phyloP scores from a whole-genome alignment of 64 coral and sea anemone genomes.

The Pocillopora damicornis region DNA sequence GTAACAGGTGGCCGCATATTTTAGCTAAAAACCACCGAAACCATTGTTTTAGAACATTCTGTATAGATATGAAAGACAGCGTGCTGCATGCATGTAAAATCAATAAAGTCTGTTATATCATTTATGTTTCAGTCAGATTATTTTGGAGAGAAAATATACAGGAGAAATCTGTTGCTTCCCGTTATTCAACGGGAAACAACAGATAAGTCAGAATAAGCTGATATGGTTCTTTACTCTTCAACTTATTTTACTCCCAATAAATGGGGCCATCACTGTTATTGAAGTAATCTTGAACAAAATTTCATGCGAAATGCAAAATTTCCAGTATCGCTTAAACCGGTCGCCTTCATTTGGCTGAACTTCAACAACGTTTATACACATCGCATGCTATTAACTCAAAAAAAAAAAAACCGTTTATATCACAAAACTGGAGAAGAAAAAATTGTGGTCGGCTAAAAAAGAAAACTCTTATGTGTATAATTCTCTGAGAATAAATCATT shows the following conservation, averaged over 20 bases:
- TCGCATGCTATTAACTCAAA: not conserved
- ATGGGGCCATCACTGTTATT: not conserved
- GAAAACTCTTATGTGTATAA: not conserved
- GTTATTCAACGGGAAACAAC: not conserved
- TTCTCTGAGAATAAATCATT: not conserved
- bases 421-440: not conserved
- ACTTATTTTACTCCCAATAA: not conserved
- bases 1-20: conserved; percentile 15
- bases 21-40: conserved; percentile 7
- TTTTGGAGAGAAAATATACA: too few relatives aligned
- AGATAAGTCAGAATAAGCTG: not conserved
- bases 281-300: not conserved
- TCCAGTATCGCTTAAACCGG: not conserved
- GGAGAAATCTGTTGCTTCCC: not conserved
- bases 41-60: conserved; percentile 11
- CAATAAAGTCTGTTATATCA: conserved; percentile 7
- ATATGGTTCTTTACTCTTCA: not conserved
- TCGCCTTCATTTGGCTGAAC: not conserved
- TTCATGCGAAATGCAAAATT: not conserved
- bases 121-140: not conserved
- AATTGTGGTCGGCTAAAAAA: not conserved
- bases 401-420: not conserved
- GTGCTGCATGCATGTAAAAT: not conserved
- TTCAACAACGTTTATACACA: not conserved
- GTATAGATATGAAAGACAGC: not conserved